A percentile compares a stretch with the other conserved stretches of the same genome.
phyloP scores from a whole-genome alignment of 2,113 vertebrate species.

The Pogona vitticeps region DNA sequence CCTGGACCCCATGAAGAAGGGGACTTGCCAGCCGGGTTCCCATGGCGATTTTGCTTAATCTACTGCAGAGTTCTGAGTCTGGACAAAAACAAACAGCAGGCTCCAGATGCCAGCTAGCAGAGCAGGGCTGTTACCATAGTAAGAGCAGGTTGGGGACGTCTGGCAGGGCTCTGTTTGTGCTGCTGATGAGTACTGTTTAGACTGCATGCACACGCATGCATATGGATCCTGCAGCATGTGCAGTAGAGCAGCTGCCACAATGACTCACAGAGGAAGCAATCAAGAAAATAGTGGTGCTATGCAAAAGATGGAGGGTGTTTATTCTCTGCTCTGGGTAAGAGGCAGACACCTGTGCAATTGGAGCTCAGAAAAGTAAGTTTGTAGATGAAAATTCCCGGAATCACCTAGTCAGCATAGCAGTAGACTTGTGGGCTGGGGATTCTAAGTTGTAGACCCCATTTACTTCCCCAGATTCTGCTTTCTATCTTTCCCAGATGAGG shows the following conservation, averaged over 20 bases:
- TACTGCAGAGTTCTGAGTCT: neutral
- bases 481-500: neutral
- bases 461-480: too few species aligned
- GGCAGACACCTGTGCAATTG: neutral
- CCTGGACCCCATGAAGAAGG: conserved; percentile 15
- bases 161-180: neutral
- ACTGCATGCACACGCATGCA: neutral
- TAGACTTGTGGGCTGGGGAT: too few species aligned
- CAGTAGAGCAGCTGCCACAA: accelerated
- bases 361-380: too few species aligned
- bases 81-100: conserved; percentile 34
- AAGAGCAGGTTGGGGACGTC: neutral
- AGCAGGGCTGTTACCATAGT: conserved; percentile 12
- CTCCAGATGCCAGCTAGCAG: neutral
- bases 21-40: neutral
- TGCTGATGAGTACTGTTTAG: conserved; percentile 15
- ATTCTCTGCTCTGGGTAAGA: neutral
- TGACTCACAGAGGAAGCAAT: neutral
- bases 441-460: too few species aligned
- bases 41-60: conserved; percentile 19
- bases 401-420: too few species aligned
- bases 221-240: neutral
- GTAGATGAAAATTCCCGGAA: too few species aligned
- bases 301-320: neutral
- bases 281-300: neutral